Conservation (phyloP, 2,888 invertebrate genomes). For the Drosophila cracens region DNA sequence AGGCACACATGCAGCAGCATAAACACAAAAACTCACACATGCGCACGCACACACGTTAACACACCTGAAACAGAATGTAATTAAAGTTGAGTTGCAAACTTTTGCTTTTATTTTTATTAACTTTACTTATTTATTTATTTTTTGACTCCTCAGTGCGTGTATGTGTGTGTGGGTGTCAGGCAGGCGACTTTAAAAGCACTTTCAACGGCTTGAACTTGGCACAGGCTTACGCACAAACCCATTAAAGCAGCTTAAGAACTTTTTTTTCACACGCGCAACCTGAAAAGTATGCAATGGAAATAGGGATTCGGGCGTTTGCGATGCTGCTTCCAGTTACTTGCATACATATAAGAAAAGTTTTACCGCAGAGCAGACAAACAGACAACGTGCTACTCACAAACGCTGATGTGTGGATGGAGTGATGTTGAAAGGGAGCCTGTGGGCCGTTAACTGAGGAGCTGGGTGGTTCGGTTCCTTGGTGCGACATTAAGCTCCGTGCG, state of each 20-base stretch:
- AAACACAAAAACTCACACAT: conserved; percentile 37
- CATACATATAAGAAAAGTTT: conserved; percentile 76
- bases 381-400: conserved; percentile 75
- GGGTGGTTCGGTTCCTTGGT: conserved; percentile 31
- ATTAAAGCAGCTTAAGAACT: conserved; percentile 80
- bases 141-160: conserved; percentile 34
- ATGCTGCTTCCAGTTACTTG: conserved; percentile 59
- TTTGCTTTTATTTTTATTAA: conserved; percentile 79
- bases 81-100: conserved; percentile 80
- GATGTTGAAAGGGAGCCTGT: conserved; percentile 19
- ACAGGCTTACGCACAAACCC: conserved; percentile 75
- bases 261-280: conserved; percentile 68
- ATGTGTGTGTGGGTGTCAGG: conserved; percentile 20
- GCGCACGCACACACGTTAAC: conserved; percentile 14
- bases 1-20: conserved; percentile 48
- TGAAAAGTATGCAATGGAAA: conserved; percentile 76
- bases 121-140: conserved; percentile 77
- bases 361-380: conserved; percentile 65
- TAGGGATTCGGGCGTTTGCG: conserved; percentile 26
- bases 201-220: conserved; percentile 80
- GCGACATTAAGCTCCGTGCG: conserved; percentile 81
- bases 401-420: conserved; percentile 52
- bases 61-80: conserved; percentile 73
- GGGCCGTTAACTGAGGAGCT: conserved; percentile 10
- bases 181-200: conserved; percentile 78